A percentile compares a stretch with the other conserved stretches of the same genome.
These are phyloP conservation scores for Mola mola DNA, from an alignment of 2,113 vertebrate species.

Conservation along the genomic window DNA sequence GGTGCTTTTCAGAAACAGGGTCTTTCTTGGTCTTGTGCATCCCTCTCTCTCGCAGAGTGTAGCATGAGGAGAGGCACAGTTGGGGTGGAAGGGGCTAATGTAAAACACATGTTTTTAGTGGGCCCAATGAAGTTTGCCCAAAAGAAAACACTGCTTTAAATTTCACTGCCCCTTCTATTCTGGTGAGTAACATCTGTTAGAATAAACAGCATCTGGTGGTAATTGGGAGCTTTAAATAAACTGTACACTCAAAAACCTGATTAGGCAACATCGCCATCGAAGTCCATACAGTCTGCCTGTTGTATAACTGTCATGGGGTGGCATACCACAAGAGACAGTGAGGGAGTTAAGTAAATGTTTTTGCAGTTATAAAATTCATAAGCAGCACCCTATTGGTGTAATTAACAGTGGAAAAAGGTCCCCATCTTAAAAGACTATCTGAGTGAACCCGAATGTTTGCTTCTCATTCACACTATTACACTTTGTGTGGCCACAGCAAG, in stretches of 20 bases:
- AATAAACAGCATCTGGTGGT: constrained; percentile 53
- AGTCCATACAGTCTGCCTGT: constrained; percentile 4
- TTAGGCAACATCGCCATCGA: constrained; percentile 27
- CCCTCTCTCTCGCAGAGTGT: constrained; percentile 2
- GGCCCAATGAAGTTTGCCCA: constrained; percentile 52
- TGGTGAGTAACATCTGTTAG: constrained; percentile 44
- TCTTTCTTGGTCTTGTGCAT: constrained; percentile 37
- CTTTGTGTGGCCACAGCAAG: constrained; percentile 1
- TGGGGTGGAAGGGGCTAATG: constrained; percentile 47
- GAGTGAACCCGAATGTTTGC: constrained; percentile 36
- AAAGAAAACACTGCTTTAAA: constrained; percentile 62
- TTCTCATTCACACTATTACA: constrained; percentile 30
- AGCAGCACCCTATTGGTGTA: constrained; percentile 22
- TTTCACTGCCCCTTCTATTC: constrained; percentile 47
- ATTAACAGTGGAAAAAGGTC: constrained; percentile 43
- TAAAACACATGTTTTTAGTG: constrained; percentile 60
- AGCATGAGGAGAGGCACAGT: constrained; percentile 18
- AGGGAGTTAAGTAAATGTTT: constrained; percentile 28
- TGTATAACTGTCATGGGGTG: constrained; percentile 1
- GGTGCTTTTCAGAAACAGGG: constrained; percentile 51
- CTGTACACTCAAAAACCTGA: constrained; percentile 56
- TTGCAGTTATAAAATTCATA: constrained; percentile 40
- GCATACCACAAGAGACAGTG: background rate
- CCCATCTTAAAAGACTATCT: constrained; percentile 21
- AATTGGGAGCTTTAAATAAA: constrained; percentile 44